Evolutionary conservation across 2,797 vertebrate species (phyloP), one percentile per base, ranked within the genome.

Genomic region (Loris lydekkerianus): DNA sequence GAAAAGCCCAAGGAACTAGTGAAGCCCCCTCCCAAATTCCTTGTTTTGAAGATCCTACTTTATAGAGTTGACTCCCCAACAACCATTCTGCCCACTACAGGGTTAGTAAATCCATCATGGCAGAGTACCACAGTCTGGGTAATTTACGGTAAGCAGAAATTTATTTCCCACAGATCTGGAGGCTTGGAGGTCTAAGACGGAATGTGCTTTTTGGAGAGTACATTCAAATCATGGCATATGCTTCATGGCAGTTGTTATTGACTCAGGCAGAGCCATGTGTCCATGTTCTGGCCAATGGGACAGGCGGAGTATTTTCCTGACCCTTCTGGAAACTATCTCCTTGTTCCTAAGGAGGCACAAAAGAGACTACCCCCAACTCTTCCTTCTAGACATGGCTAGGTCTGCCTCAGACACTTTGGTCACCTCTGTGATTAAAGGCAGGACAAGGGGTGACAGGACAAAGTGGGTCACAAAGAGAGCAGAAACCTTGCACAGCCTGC

Each of bases 61-160:
- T 65, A 11, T n/a, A n/a, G 58, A 20, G 7, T 37, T 92, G 37
- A 90, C 10, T 43, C 23, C 29, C 70, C 58, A 37, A 18, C 4
- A 86, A 14, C 49, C 40, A 1, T 77, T 49, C 10, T 13, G 29
- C 8, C 25, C 10, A 2, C 0, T 15, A 4, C 0, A 0, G 10
- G 11, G 25, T 20, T 15, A 40, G 31, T 82, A 65, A 82, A 37
- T 5, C n/a, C 40, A 25, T 23, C 21, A 21, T 4, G 13, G 34
- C 9, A 76, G 25, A 65, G 56, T 56, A 56, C 29, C 60, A 31
- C 18, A 53, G 18, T 40, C 58, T 56, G 25, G 49, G 20, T n/a
- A 5, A 56, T 67, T 25, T n/a, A 53, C 27, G 56, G 65, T 76
- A 70, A 85, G 23, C 18, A 56, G 13, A 85, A 76, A 31, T 76